These are phyloP conservation scores for Pelosia muscerda DNA, from an alignment of 2,888 invertebrate species.

Conservation along the genomic window DNA sequence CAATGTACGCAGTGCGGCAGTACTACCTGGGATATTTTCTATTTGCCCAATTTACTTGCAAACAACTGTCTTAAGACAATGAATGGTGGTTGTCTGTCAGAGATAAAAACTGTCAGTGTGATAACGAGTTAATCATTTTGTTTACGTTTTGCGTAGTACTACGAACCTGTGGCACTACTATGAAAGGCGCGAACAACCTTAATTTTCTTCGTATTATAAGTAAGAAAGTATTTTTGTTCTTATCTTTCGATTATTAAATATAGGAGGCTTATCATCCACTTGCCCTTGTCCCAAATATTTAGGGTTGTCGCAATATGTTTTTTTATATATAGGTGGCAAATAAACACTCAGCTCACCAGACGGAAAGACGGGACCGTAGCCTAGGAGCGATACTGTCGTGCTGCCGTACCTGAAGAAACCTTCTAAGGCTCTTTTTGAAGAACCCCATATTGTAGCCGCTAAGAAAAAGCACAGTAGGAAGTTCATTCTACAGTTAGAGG, in stretches of 20 bases:
- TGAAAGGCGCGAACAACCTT: neutral
- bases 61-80: conserved; percentile 34
- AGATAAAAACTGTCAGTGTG: conserved; percentile 42
- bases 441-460: too few species aligned
- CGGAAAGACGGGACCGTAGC: too few species aligned
- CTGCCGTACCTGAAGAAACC: too few species aligned
- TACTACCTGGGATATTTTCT: conserved; percentile 21
- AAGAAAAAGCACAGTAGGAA: too few species aligned
- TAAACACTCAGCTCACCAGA: too few species aligned
- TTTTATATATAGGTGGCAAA: too few species aligned
- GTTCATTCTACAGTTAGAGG: too few species aligned
- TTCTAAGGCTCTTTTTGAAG: too few species aligned
- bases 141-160: conserved; percentile 30
- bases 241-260: neutral
- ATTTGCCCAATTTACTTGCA: conserved; percentile 23
- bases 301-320: neutral
- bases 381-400: too few species aligned
- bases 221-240: neutral
- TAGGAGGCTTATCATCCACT: neutral
- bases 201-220: neutral
- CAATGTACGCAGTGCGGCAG: conserved; percentile 21
- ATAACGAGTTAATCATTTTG: conserved; percentile 24
- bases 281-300: neutral
- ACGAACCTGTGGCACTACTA: too few species aligned
- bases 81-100: conserved; percentile 45